A percentile compares a stretch with the other conserved stretches of the same genome.
phyloP scores from a whole-genome alignment of 2,113 vertebrate species.

The Marmota flaviventris region DNA sequence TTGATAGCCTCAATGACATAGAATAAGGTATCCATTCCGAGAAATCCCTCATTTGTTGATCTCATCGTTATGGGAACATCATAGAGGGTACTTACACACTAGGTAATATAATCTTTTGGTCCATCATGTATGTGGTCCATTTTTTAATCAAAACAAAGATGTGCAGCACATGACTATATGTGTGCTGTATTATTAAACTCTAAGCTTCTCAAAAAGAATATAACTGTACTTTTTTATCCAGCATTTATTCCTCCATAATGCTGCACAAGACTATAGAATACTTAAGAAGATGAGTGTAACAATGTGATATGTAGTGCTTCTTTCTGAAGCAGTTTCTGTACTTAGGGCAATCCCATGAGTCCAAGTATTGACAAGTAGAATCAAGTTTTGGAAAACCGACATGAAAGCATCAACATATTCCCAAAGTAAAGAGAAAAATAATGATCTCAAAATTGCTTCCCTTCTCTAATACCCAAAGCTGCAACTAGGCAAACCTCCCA shows the following conservation, averaged over 20 bases:
- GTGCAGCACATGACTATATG: neutral
- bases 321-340: slow-evolving; percentile 41
- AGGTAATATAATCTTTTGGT: neutral
- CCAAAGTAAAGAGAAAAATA: slow-evolving; percentile 10
- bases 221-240: slow-evolving; percentile 26
- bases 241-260: neutral
- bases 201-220: neutral
- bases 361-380: neutral
- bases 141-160: neutral
- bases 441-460: slow-evolving; percentile 29
- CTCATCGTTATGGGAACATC: neutral
- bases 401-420: neutral
- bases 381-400: slow-evolving; percentile 51
- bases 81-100: neutral
- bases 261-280: slow-evolving; percentile 7
- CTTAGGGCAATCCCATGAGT: neutral
- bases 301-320: neutral
- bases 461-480: neutral
- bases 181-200: neutral
- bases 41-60: neutral
- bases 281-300: neutral
- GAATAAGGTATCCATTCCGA: neutral
- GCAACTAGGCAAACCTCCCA: neutral
- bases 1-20: neutral
- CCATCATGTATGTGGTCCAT: neutral